Evolutionary conservation across 2,113 vertebrate species (phyloP).

Genomic region (Prunella fulvescens): DNA sequence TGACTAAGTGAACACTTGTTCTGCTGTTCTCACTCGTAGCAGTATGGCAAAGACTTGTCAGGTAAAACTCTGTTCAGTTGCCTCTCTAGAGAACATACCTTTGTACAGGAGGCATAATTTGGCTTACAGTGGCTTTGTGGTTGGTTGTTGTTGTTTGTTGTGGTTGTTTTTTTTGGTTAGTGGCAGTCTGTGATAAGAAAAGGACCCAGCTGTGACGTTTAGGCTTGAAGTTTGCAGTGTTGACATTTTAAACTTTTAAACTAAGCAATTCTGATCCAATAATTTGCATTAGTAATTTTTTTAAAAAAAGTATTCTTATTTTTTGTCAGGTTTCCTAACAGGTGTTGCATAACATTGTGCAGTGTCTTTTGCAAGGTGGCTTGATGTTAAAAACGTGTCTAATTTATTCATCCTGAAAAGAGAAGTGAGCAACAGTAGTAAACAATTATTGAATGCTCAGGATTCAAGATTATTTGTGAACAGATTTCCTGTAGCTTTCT

Average conservation of each 20-base stretch:
- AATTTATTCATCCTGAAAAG: not conserved
- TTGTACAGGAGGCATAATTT: not conserved
- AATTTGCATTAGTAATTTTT: not conserved
- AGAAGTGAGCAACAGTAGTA: not conserved
- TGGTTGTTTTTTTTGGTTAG: not conserved
- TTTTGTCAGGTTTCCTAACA: not conserved
- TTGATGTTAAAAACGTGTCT: accelerated
- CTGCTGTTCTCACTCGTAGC: not conserved
- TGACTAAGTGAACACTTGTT: not conserved
- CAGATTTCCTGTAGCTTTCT: not conserved
- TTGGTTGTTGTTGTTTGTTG: not conserved
- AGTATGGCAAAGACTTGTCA: not conserved
- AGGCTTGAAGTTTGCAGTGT: not conserved
- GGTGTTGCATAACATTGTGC: not conserved
- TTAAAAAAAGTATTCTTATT: not conserved
- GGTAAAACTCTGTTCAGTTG: not conserved
- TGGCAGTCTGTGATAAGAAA: not conserved
- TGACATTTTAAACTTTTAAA: not conserved
- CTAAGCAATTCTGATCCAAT: not conserved
- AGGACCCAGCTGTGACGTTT: not conserved
- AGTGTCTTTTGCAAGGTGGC: not conserved
- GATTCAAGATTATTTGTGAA: not conserved
- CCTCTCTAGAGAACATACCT: not conserved
- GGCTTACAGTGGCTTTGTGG: not conserved
- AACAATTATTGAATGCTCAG: not conserved